Evolutionary conservation across 2,113 vertebrate genomes (phyloP), one percentile per base, ranked within the genome.

Genomic region (Oreotrochilus melanogaster): DNA sequence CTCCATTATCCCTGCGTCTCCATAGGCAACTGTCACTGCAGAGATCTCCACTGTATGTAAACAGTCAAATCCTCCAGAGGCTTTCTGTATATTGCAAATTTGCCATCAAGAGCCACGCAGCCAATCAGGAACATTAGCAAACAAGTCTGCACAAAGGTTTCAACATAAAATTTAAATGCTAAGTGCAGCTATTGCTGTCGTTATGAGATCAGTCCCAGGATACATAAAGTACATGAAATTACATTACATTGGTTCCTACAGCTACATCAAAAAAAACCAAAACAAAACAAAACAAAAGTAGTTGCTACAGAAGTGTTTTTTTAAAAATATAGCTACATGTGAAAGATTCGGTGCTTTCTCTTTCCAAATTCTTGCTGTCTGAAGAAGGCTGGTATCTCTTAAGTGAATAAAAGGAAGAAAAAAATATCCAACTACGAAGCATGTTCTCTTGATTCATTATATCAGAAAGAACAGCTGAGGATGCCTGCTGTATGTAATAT

Each of bases 1-100:
- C 82, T 97, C 88, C 86, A 90, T 92, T 93, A 96, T 84, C 79
- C 48, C 53, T 0, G 14, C 15, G 88, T 95, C 92, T 96, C 93
- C 95, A 96, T 96, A 88, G 94, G 95, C 96, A 97, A 96, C 95
- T 96, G 92, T 96, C 86, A 88, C 86, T 92, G 94, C 92, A 96
- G 94, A 96, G 88, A 94, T 91, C 72, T 88, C 92, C 30, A 19
- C 91, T 94, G 83, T 84, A 93, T 93, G 95, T 88, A 97, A 96
- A 96, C 95, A 94, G 67, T 88, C 64, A 56, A 57, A 92, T 57
- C 88, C 83, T 51, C 56, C 61, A 78, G 39, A 76, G 57, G n/a
- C 72, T 92, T 64, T 71, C 91, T 81, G 69, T 37, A 53, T 21
- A 43, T 27, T 81, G 88, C 86, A 86, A 43, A 95, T 93, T 92